Conservation (phyloP, 2,113 vertebrate genomes). For the Cyanocitta stelleri region DNA sequence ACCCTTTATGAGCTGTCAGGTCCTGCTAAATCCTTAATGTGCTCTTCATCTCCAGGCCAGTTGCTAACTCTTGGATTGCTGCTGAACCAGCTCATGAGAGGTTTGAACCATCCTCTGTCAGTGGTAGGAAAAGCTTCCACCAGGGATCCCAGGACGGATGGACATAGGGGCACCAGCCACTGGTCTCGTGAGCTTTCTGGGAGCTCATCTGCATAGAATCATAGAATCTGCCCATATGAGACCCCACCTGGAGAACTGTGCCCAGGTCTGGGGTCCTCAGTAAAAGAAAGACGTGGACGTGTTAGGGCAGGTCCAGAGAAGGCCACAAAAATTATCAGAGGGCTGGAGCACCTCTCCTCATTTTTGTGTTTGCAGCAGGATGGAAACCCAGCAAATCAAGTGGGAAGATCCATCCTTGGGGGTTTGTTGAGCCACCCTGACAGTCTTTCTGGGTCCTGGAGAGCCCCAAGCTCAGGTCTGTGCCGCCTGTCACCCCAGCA, state of each 20-base stretch:
- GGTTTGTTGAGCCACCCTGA: background rate
- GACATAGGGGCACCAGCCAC: background rate
- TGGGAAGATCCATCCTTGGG: background rate
- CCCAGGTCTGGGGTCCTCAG: background rate
- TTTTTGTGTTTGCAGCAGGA: background rate
- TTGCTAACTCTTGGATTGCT: background rate
- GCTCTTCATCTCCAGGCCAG: background rate
- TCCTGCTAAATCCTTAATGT: background rate
- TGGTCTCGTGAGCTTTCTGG: background rate
- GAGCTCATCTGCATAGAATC: background rate
- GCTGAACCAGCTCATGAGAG: accelerated
- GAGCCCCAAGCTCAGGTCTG: background rate
- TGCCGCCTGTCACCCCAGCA: accelerated
- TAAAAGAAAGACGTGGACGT: background rate
- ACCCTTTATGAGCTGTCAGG: background rate
- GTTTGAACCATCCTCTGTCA: background rate
- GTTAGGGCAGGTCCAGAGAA: background rate
- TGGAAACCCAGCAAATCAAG: background rate
- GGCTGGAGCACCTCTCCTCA: background rate
- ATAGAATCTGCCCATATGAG: background rate
- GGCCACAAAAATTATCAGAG: background rate
- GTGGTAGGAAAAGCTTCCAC: background rate
- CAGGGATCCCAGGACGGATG: background rate
- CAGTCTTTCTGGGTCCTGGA: background rate
- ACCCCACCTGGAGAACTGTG: background rate